Percentiles rank a stretch among this genome's conserved stretches.
phyloP scores from a whole-genome alignment of 1,140 invertebrate species.

The Calycopis cecrops region DNA sequence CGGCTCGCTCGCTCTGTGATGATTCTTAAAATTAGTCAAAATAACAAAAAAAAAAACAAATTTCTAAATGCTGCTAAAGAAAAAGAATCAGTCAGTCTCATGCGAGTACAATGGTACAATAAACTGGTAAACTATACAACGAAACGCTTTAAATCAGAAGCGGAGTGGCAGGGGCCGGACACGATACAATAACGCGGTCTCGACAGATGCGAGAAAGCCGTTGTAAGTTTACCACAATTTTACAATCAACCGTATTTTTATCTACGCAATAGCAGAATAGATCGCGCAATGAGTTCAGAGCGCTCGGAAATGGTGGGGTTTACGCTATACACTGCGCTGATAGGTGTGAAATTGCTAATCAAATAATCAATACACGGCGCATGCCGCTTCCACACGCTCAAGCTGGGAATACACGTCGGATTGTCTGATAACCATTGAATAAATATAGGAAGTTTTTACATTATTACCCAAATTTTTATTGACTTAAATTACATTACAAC shows the following conservation, averaged over 20 bases:
- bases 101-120: no score
- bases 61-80: constrained; percentile 70
- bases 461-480: no score
- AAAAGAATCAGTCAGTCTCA: constrained; percentile 68
- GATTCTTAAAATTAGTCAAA: constrained; percentile 44
- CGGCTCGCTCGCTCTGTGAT: constrained; percentile 3
- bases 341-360: no score
- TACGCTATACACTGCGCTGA: neutral
- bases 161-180: no score
- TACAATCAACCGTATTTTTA: constrained; percentile 55
- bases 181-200: constrained; percentile 1
- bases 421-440: no score
- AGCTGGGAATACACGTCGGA: no score
- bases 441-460: no score
- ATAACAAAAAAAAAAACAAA: constrained; percentile 51
- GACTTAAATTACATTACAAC: no score
- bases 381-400: no score
- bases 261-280: constrained; percentile 38
- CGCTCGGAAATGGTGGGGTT: constrained; percentile 22
- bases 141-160: neutral
- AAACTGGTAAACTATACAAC: neutral
- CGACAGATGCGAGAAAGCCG: constrained; percentile 25
- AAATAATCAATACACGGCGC: no score
- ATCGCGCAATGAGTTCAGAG: constrained; percentile 38
- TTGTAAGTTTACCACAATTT: constrained; percentile 45